phyloP scores from a whole-genome alignment of 2,113 vertebrate genomes.

The Phylloscopus whistleri region DNA sequence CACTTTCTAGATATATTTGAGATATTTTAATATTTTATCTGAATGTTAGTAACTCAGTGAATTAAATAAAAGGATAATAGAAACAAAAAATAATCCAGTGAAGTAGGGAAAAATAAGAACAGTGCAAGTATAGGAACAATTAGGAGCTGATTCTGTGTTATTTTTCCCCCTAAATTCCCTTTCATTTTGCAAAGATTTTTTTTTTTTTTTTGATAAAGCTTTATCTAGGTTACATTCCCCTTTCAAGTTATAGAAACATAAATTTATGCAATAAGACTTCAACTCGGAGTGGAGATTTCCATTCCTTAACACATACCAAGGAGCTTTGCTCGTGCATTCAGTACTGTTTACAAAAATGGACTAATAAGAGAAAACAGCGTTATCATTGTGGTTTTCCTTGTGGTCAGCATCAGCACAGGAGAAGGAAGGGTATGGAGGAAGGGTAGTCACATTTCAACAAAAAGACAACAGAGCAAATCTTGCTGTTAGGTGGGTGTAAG shows the following conservation, averaged over 20 bases:
- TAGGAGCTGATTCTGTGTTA: neutral
- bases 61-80: neutral
- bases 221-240: neutral
- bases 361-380: constrained; percentile 53
- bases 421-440: constrained; percentile 56
- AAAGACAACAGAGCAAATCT: neutral
- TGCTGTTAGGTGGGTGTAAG: neutral
- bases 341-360: constrained; percentile 57
- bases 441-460: constrained; percentile 40
- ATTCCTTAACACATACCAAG: neutral
- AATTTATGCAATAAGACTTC: neutral
- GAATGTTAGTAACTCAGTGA: neutral
- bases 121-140: neutral
- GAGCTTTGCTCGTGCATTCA: neutral
- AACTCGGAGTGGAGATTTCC: neutral
- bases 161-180: neutral
- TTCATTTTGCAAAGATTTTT: neutral
- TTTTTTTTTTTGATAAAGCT: neutral
- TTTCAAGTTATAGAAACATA: neutral
- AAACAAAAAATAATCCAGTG: neutral
- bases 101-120: neutral
- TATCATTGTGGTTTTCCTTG: constrained; percentile 71
- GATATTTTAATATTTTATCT: neutral
- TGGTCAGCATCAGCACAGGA: constrained; percentile 54
- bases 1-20: neutral